Base-by-base conservation (phyloP, 2,888 invertebrate genomes). In the Gymnoscelis rufifasciata region DNA sequence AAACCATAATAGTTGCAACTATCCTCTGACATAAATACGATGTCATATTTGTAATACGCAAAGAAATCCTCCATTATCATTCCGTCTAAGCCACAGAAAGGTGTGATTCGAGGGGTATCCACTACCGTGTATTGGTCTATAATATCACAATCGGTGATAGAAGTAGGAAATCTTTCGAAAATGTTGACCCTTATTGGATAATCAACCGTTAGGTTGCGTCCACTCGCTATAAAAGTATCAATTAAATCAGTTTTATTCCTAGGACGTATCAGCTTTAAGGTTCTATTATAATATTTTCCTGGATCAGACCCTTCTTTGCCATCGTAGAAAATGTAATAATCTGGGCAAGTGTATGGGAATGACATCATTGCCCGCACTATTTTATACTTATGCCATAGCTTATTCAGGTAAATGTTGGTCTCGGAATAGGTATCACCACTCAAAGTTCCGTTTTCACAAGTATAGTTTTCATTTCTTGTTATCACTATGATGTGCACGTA, bases 21-120 rank as follows among this genome's bases (percentile, higher is more conserved):
- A 0, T 56, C 28, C 6, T 64, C 47, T 0, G 47, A 38, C 6
- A 59, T 47, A 24, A 64, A 56, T 0, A 49, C 42, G 5, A 69
- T 8, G 12, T 75, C 64, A 27, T 71, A 78, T 44, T 66, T 56
- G 27, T 71, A 70, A 54, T 71, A 43, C 2, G 56, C 43, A 0
- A 78, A 40, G 7, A 68, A 52, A 43, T 77, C 73, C 7, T 68
- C 53, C 71, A 77, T 69, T 1, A 75, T 46, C 40, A 78, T 47
- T 3, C 67, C 75, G 12, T 79, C 79, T 39, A 74, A 42, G 1
- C 79, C 79, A 45, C 78, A 79, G 15, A 56, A 69, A 0, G 67
- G 64, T 23, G 54, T 47, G 1, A 64, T 64, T 2, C 54, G 19
- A n/a, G 52, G 52, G 1, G 47, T 37, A 23, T 68, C 56, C 7